phyloP scores from a whole-genome alignment of 2,888 invertebrate genomes.

The Matsumyia berberina region DNA sequence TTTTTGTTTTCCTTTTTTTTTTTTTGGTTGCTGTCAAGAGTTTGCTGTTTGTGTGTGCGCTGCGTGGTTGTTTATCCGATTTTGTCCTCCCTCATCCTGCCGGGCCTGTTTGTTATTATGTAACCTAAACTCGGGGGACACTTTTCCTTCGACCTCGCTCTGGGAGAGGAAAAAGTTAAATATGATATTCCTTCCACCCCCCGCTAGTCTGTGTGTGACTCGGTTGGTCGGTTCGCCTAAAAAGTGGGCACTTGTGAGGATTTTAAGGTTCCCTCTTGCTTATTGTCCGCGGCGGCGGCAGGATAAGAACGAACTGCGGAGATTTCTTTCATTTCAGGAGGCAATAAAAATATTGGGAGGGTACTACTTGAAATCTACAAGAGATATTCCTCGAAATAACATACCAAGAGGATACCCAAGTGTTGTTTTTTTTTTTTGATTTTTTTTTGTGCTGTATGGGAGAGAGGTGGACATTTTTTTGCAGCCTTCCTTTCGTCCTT shows the following conservation, averaged over 20 bases:
- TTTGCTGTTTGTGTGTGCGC: constrained; percentile 27
- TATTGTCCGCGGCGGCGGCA: constrained; percentile 43
- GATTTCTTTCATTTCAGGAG: constrained; percentile 43
- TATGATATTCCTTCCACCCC: constrained; percentile 31
- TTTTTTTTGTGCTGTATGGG: background rate
- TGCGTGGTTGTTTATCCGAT: constrained; percentile 69
- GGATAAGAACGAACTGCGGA: constrained; percentile 37
- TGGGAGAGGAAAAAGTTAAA: constrained; percentile 56
- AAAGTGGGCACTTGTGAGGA: constrained; percentile 56
- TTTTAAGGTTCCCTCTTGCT: constrained; percentile 58
- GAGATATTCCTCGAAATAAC: constrained; percentile 26
- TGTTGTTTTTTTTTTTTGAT: constrained; percentile 40
- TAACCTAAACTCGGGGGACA: constrained; percentile 66
- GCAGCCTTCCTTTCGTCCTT: constrained; percentile 27
- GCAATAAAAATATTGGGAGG: constrained; percentile 70
- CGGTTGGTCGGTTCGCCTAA: constrained; percentile 5
- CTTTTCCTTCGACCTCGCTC: constrained; percentile 18
- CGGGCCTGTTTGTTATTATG: constrained; percentile 68
- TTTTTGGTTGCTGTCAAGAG: background rate
- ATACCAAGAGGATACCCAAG: constrained; percentile 41
- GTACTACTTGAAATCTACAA: constrained; percentile 42
- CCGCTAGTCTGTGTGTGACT: constrained; percentile 4
- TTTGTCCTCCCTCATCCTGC: constrained; percentile 39
- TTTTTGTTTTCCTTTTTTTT: constrained; percentile 14
- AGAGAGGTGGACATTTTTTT: constrained; percentile 37